Evolutionary conservation across 2,113 vertebrate genomes (phyloP).

Genomic region (Gila orcuttii): DNA sequence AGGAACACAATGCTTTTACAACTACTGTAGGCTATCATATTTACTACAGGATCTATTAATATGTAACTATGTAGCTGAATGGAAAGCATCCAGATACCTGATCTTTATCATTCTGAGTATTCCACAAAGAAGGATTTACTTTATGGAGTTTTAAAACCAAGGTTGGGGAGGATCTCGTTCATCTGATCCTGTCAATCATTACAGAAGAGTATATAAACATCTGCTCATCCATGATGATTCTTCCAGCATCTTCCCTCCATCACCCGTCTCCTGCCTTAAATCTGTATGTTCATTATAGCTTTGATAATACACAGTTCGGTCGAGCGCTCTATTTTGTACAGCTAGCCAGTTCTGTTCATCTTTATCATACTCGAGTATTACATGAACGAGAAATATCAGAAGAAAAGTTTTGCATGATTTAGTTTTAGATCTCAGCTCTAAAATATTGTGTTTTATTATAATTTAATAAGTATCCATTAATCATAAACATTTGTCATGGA

Average conservation of each 20-base stretch:
- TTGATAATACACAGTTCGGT: background rate
- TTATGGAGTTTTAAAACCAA: constrained; percentile 18
- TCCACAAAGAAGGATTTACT: background rate
- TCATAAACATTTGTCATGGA: no score
- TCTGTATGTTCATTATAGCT: background rate
- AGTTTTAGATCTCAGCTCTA: no score
- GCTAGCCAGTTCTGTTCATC: background rate
- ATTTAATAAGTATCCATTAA: no score
- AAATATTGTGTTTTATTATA: no score
- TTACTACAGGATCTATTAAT: background rate
- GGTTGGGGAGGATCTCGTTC: background rate
- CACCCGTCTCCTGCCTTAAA: constrained; percentile 17
- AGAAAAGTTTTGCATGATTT: background rate
- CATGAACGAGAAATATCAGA: background rate
- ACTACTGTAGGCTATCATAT: background rate
- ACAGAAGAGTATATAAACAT: background rate
- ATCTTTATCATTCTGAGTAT: constrained; percentile 13
- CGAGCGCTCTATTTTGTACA: no score
- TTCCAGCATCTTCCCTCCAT: background rate
- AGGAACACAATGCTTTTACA: background rate
- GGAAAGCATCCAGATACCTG: background rate
- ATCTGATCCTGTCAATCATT: constrained; percentile 21
- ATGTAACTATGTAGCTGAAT: background rate
- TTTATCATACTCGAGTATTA: background rate
- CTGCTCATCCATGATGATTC: background rate